Evolutionary conservation across 2,797 vertebrate genomes (phyloP), one percentile per base, ranked within the genome.

Genomic region (Sebastes wilsoni): DNA sequence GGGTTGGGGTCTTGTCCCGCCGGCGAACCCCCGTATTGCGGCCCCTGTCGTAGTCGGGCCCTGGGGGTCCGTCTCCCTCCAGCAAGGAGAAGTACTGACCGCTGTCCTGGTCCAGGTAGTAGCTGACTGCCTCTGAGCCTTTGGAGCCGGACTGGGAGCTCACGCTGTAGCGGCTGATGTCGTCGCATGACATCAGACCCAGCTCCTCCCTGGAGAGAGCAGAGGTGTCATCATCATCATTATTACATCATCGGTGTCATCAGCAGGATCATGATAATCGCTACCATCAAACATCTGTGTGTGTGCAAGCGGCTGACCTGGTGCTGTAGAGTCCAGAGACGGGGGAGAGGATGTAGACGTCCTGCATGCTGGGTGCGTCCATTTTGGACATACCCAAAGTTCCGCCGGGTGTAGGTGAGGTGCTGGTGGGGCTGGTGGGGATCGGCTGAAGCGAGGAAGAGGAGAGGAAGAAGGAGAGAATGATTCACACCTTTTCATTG

Each of bases 1-100:
- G 97, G 5, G 97, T 98, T 38, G 97, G 97, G 62, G 96, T 97
- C 92, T 97, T 98, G 58, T 97, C 97, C 90, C 97, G 95, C 80
- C 96, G 95, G 32, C 97, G 96, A 72, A 98, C 95, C 36, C 97
- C 97, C 0, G 96, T 84, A 55, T 95, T 96, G 89, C 97, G 95
- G 59, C 94, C 94, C 78, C 96, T 91, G 85, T 97, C 97, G 1
- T 97, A 97, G 58, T 97, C 97, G 0, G 96, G 93, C 77, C 95
- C 94, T 1, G 91, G 87, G 0, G 94, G 93, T 52, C 95, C 95
- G 0, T 97, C 97, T 18, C 96, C 96, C 90, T 98, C 97, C 67
- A 98, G 89, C 87, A 98, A 90, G 1, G 96, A 97, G 90, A 98
- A 97, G 88, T 97, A 97, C 88, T 97, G 97, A 22, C 97, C 96